Percentiles rank a stretch among this genome's conserved stretches.
Conservation (phyloP, 2,113 vertebrate species). For the Bostrychus sinensis region DNA sequence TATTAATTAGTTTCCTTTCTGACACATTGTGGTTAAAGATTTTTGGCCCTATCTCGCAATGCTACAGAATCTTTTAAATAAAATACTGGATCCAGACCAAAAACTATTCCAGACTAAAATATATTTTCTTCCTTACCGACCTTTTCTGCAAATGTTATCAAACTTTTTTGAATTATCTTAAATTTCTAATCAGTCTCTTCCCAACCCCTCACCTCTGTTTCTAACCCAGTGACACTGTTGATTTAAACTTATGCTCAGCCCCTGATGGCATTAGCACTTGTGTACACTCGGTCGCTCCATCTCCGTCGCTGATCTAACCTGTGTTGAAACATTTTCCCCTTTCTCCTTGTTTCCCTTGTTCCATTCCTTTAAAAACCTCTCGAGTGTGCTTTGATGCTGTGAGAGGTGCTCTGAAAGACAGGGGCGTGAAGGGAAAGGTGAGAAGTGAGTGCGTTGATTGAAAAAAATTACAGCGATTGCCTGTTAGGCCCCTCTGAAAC, state of each 20-base stretch:
- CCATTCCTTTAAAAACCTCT: neutral
- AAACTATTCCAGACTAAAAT: no score
- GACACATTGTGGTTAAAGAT: no score
- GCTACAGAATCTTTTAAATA: no score
- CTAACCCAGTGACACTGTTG: conserved; percentile 7
- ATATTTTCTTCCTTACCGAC: no score
- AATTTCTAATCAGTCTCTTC: no score
- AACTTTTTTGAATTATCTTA: no score
- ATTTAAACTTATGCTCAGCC: conserved; percentile 18
- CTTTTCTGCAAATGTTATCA: no score
- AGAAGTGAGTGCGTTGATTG: conserved; percentile 25
- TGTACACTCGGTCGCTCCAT: neutral
- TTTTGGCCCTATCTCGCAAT: no score
- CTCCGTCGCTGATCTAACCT: neutral
- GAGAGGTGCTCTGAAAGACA: conserved; percentile 14
- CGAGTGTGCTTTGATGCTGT: conserved; percentile 2
- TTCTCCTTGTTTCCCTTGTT: neutral
- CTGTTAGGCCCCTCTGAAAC: neutral
- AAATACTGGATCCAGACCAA: no score
- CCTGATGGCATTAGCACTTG: conserved; percentile 11
- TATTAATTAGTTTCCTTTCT: no score
- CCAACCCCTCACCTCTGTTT: neutral
- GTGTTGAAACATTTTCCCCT: conserved; percentile 19
- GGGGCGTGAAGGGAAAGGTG: conserved; percentile 10
- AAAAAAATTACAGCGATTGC: conserved; percentile 8